Percentiles rank a stretch among this genome's conserved stretches.
Evolutionary conservation across 30 jellyfish, hydroid and myxozoan species (phyloP).

Genomic region (Hydractinia symbiolongicarpus): DNA sequence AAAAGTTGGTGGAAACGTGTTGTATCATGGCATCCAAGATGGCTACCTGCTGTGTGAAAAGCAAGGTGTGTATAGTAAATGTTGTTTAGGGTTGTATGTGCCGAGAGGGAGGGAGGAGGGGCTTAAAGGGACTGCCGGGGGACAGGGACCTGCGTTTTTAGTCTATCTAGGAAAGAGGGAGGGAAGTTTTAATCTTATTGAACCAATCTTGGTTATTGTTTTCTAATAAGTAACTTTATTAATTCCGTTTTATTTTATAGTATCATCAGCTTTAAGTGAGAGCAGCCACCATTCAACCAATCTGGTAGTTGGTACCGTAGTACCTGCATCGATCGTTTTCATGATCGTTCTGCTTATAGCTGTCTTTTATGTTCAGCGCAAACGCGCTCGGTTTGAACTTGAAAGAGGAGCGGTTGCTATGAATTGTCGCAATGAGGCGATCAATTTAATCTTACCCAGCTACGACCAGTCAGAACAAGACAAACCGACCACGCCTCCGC

Average conservation of each 20-base stretch:
- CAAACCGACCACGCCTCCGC: conserved; percentile 2
- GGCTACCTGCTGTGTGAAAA: no score
- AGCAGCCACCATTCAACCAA: background rate
- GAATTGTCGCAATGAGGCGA: background rate
- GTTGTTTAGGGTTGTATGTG: no score
- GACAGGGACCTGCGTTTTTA: no score
- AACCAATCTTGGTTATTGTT: no score
- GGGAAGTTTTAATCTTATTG: no score
- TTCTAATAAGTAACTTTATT: no score
- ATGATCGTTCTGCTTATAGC: background rate
- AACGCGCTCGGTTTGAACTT: background rate
- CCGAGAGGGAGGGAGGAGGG: no score
- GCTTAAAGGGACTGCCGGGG: no score
- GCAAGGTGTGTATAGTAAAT: no score
- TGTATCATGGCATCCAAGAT: background rate
- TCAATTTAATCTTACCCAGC: background rate
- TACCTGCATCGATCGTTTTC: conserved; percentile 2
- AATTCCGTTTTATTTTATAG: no score
- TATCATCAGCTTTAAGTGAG: no score
- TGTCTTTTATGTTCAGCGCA: background rate
- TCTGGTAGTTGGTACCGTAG: conserved; percentile 13
- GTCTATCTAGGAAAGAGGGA: no score
- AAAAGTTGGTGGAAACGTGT: background rate
- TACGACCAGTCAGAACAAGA: background rate
- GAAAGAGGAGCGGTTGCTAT: background rate